These are phyloP conservation scores for Eurytoma adleriae DNA, from an alignment of 2,888 invertebrate species.

Conservation along the genomic window DNA sequence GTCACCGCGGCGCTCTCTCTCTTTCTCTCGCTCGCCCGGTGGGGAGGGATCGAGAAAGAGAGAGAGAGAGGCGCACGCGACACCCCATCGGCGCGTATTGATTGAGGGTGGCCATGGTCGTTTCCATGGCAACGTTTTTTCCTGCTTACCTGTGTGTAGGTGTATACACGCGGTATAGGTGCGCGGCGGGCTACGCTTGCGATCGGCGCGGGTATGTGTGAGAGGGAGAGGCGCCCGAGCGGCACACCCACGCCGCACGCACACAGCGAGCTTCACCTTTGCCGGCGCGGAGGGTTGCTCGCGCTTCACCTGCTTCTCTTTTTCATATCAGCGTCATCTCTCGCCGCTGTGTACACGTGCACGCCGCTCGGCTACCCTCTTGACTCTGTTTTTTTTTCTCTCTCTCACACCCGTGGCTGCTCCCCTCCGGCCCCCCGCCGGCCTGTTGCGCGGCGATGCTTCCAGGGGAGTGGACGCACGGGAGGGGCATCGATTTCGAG, in stretches of 20 bases:
- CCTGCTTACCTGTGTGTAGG: conserved; percentile 72
- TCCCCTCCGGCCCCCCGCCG: not conserved
- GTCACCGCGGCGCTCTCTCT: conserved; percentile 64
- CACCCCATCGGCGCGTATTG: conserved; percentile 71
- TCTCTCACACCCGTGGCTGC: too few species aligned
- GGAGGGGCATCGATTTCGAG: not conserved
- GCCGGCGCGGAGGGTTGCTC: not conserved
- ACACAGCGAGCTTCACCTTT: conserved; percentile 14
- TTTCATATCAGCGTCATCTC: conserved; percentile 17
- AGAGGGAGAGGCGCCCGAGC: not conserved
- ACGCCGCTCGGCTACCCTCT: not conserved
- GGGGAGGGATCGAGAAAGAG: not conserved
- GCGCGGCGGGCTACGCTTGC: not conserved
- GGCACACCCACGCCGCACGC: not conserved
- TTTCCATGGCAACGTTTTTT: conserved; percentile 74
- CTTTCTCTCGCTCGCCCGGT: not conserved
- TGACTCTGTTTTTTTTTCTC: conserved; percentile 1
- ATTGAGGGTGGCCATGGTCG: conserved; percentile 76
- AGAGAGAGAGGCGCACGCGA: conserved; percentile 23
- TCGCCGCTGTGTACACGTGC: not conserved
- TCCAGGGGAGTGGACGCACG: not conserved
- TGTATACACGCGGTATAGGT: not conserved
- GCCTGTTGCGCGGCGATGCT: conserved; percentile 23
- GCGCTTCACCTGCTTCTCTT: conserved; percentile 20
- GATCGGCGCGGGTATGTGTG: not conserved